A percentile compares a stretch with the other conserved stretches of the same genome.
These are phyloP conservation scores for Indicator indicator DNA, from an alignment of 2,113 vertebrate species.

Conservation along the genomic window DNA sequence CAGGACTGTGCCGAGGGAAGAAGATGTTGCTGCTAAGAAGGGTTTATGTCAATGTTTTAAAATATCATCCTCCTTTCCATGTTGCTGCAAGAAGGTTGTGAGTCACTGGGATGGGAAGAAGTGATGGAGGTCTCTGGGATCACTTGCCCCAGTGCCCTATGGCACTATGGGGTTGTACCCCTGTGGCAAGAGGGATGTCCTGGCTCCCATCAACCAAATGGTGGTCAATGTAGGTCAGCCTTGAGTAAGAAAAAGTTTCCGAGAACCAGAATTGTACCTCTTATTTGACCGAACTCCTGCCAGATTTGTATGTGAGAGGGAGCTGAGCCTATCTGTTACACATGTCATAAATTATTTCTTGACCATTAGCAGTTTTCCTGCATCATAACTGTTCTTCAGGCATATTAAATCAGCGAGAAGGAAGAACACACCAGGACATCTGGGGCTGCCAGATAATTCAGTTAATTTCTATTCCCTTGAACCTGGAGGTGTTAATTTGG, in stretches of 20 bases:
- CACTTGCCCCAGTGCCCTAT: fast-evolving
- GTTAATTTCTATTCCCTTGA: constrained; percentile 96
- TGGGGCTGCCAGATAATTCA: constrained; percentile 95
- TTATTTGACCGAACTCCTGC: constrained; percentile 48
- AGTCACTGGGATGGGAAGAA: not conserved
- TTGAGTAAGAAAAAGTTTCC: not conserved
- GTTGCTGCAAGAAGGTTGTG: not conserved
- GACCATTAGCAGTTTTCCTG: constrained; percentile 89
- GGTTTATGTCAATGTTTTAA: constrained; percentile 54
- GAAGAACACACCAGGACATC: constrained; percentile 88
- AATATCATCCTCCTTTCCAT: constrained; percentile 5
- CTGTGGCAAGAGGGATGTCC: fast-evolving
- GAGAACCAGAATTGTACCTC: not conserved
- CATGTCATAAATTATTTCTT: constrained; percentile 87
- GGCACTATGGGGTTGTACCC: fast-evolving
- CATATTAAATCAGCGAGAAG: constrained; percentile 87
- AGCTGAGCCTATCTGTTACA: constrained; percentile 76
- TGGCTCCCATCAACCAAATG: fast-evolving
- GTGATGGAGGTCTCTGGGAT: not conserved
- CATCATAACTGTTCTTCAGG: constrained; percentile 87
- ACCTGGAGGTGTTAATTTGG: constrained; percentile 97
- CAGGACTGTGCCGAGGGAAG: constrained; percentile 30
- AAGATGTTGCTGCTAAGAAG: constrained; percentile 58
- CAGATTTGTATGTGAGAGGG: constrained; percentile 39
- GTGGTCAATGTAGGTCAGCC: not conserved